Evolutionary conservation across 2,113 vertebrate species (phyloP).

Genomic region (Craseonycteris thonglongyai): DNA sequence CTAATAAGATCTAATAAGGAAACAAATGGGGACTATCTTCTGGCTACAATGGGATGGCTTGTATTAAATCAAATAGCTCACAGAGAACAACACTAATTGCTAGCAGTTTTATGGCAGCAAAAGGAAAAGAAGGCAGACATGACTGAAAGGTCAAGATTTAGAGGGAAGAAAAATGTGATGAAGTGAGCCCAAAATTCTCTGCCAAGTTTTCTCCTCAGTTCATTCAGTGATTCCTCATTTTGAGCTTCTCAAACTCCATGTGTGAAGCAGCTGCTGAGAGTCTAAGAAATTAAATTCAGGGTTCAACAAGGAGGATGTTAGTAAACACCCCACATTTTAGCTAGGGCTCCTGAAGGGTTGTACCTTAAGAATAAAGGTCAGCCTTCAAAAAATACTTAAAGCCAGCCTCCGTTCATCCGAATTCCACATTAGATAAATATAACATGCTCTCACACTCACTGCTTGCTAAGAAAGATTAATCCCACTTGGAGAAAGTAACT

Average conservation of each 20-base stretch:
- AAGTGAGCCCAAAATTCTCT: background rate
- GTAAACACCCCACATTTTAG: background rate
- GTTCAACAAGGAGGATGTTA: background rate
- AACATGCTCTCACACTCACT: background rate
- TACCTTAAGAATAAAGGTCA: background rate
- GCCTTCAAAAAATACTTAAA: background rate
- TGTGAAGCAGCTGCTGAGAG: background rate
- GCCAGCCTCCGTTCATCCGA: background rate
- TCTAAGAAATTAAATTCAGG: background rate
- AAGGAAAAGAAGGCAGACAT: background rate
- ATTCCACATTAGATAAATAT: background rate
- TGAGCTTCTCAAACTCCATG: background rate
- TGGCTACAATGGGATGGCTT: background rate
- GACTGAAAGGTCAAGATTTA: background rate
- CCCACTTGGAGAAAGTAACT: too few relatives aligned
- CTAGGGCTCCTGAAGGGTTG: background rate
- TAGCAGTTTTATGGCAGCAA: background rate
- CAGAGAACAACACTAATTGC: background rate
- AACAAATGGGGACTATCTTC: background rate
- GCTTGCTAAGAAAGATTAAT: background rate
- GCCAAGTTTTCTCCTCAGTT: background rate
- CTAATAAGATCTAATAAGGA: background rate
- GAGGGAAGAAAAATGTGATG: background rate
- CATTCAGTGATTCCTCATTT: background rate
- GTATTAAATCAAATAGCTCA: background rate